A percentile compares a stretch with the other conserved stretches of the same genome.
Conservation (phyloP, 2,888 invertebrate species). For the Epinotia nisella region DNA sequence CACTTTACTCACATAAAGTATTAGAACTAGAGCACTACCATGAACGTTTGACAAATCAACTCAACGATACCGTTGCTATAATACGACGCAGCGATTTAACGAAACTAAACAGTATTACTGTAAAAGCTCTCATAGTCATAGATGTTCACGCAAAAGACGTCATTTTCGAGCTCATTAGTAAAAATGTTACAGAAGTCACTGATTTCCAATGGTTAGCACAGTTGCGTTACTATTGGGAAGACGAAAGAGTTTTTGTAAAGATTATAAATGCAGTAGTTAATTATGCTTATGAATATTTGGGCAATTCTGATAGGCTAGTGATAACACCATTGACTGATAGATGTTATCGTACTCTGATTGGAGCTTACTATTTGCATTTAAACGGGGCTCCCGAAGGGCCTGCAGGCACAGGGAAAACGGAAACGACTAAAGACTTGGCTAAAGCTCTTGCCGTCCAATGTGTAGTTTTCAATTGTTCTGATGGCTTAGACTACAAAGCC, state of each 20-base stretch:
- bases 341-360: slow-evolving; percentile 93
- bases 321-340: slow-evolving; percentile 91
- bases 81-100: slow-evolving; percentile 89
- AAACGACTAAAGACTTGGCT: slow-evolving; percentile 96
- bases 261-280: slow-evolving; percentile 92
- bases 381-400: slow-evolving; percentile 95
- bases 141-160: slow-evolving; percentile 95
- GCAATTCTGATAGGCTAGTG: slow-evolving; percentile 90
- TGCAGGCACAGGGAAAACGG: slow-evolving; percentile 95
- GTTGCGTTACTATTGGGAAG: slow-evolving; percentile 91
- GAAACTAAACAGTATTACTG: slow-evolving; percentile 89
- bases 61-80: slow-evolving; percentile 89
- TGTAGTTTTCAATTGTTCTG: slow-evolving; percentile 94
- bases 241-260: slow-evolving; percentile 87
- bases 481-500: slow-evolving; percentile 93
- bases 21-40: slow-evolving; percentile 85
- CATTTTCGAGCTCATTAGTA: slow-evolving; percentile 86
- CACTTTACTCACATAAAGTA: slow-evolving; percentile 84
- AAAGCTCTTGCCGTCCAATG: slow-evolving; percentile 96
- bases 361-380: slow-evolving; percentile 92
- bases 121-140: slow-evolving; percentile 92
- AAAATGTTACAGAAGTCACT: slow-evolving; percentile 86
- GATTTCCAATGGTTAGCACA: slow-evolving; percentile 95
- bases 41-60: slow-evolving; percentile 84
- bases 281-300: slow-evolving; percentile 94